phyloP scores from a whole-genome alignment of 1,140 invertebrate species.

The Cherax quadricarinatus region DNA sequence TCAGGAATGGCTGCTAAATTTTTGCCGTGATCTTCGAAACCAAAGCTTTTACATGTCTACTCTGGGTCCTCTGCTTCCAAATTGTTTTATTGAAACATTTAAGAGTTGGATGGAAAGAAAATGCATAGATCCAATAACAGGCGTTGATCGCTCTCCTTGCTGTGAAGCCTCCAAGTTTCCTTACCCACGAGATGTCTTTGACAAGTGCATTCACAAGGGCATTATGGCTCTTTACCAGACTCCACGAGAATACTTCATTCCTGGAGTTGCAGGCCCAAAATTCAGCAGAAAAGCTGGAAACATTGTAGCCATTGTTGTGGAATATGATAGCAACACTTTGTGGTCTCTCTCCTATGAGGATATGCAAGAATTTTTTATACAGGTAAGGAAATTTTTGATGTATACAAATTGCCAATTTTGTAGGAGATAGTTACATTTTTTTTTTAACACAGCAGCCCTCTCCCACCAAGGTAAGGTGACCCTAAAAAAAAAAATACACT shows the following conservation, averaged over 20 bases:
- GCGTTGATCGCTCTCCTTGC: conserved; percentile 71
- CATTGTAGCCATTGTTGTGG: conserved; percentile 88
- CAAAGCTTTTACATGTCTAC: conserved; percentile 90
- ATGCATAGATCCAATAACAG: conserved; percentile 82
- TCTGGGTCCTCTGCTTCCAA: conserved; percentile 86
- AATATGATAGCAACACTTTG: conserved; percentile 90
- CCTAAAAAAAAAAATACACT: too few relatives aligned
- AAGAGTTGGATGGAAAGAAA: conserved; percentile 86
- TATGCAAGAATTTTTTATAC: conserved; percentile 87
- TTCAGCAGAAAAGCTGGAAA: conserved; percentile 79
- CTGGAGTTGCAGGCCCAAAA: conserved; percentile 89
- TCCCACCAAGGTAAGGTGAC: too few relatives aligned
- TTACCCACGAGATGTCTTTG: conserved; percentile 85
- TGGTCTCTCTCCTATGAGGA: conserved; percentile 88
- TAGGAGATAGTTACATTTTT: too few relatives aligned
- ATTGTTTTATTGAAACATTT: conserved; percentile 95
- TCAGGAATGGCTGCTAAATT: conserved; percentile 90
- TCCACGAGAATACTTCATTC: conserved; percentile 82
- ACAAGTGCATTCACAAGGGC: conserved; percentile 87
- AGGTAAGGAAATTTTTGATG: conserved; percentile 74
- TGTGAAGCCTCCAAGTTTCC: conserved; percentile 82
- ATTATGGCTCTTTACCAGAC: conserved; percentile 86
- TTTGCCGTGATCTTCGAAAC: conserved; percentile 85
- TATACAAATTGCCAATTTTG: neutral
- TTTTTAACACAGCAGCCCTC: too few relatives aligned